Evolutionary conservation across 2,113 vertebrate species (phyloP).

Genomic region (Stegostoma tigrinum): DNA sequence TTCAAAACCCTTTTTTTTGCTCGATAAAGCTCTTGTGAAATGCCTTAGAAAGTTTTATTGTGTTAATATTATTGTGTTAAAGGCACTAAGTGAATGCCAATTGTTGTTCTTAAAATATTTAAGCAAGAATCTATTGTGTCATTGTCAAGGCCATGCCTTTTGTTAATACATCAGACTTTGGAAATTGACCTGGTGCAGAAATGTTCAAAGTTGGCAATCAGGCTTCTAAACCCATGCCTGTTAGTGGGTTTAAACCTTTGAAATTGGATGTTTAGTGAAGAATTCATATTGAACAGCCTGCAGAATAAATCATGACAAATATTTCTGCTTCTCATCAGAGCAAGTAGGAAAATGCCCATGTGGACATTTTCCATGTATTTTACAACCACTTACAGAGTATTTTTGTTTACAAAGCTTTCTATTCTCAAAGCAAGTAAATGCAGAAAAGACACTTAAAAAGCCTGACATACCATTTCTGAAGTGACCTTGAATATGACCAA

Average conservation of each 20-base stretch:
- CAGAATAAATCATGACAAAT: background rate
- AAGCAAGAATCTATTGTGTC: background rate
- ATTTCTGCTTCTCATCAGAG: background rate
- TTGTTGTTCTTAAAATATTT: background rate
- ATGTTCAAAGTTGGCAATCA: background rate
- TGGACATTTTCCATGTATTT: background rate
- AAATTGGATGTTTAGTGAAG: background rate
- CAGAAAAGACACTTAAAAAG: background rate
- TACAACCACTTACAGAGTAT: background rate
- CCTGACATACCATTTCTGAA: background rate
- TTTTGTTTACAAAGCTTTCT: background rate
- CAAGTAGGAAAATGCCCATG: background rate
- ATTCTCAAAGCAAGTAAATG: background rate
- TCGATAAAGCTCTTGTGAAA: no score
- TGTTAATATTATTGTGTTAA: background rate
- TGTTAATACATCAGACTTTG: background rate
- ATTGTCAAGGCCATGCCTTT: background rate
- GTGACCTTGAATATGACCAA: background rate
- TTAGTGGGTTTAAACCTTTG: background rate
- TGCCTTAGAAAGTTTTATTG: no score
- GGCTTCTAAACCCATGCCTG: background rate
- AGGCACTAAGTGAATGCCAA: background rate
- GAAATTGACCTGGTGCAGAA: background rate
- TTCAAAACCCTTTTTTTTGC: no score
- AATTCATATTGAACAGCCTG: background rate